Evolutionary conservation across 1,140 invertebrate species (phyloP), one percentile per base, ranked within the genome.

Genomic region (Drosophila nasuta): DNA sequence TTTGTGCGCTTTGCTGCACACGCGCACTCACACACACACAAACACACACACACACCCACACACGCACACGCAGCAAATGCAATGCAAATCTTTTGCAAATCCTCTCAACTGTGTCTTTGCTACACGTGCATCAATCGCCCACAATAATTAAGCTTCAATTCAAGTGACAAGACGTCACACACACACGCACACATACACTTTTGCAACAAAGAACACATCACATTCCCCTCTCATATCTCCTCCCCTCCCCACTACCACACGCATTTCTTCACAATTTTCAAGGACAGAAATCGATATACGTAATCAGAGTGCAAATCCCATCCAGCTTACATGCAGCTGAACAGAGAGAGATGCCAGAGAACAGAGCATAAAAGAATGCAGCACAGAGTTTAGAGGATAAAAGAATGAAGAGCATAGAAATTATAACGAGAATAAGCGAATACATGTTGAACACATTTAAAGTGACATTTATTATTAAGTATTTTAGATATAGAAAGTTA

Each of bases 71-170:
- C 33, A 20, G 5, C 25, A 20, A 41, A 7, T 30, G 28, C 30
- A 8, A 52, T 64, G 60, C 48, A 51, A 64, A 51, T 51, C 48
- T 35, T 28, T 33, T 6, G 13, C 48, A 64, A 64, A 64, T 64
- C 48, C 46, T 10, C 0, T 38, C 60, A 51, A 11, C 17, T 43
- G 28, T 7, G 11, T 13, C 41, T 43, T 13, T 43, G 41, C 11
- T 43, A 4, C 59, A 11, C 41, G 59, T 6, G 28, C 28, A 48
- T n/a, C 28, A 54, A 13, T 38, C 46, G 35, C n/a, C 5, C 10
- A 49, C 62, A 52, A 13, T 52, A 43, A 64, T 54, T 52, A 64
- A 64, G 20, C 20, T 7, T n/a, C 48, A 54, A 52, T 64, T n/a
- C 15, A 33, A 38, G 20, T 17, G 59, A 51, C 17, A 51, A 51